These are phyloP conservation scores for Neodiprion lecontei DNA, from an alignment of 1,140 invertebrate species.

Conservation along the genomic window DNA sequence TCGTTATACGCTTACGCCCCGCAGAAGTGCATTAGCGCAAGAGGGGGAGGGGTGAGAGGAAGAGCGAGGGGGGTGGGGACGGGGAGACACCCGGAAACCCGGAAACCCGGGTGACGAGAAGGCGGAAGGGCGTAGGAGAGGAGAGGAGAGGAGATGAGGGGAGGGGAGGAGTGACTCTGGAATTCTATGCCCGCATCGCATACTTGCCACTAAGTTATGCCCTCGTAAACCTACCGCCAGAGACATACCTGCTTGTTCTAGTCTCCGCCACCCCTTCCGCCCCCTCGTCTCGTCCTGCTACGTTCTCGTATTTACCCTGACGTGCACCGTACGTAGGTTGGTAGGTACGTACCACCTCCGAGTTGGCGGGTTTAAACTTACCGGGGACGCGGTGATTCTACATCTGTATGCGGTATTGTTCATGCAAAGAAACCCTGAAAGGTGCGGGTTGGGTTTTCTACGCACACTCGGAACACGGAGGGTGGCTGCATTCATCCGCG, in stretches of 20 bases:
- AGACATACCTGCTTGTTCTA: neutral
- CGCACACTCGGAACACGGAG: too few relatives aligned
- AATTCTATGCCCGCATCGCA: slow-evolving; percentile 5
- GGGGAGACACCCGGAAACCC: neutral
- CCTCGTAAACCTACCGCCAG: slow-evolving; percentile 2
- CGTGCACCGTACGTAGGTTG: too few relatives aligned
- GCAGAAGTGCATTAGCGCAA: neutral
- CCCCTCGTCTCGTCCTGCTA: neutral
- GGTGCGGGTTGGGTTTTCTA: too few relatives aligned
- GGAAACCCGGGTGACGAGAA: too few relatives aligned
- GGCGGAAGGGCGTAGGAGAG: neutral
- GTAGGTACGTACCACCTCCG: too few relatives aligned
- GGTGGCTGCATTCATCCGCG: too few relatives aligned
- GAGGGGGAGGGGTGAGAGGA: neutral
- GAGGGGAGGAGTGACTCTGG: neutral
- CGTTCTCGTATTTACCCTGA: neutral
- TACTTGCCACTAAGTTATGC: slow-evolving; percentile 7
- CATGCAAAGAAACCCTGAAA: too few relatives aligned
- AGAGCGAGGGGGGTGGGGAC: neutral
- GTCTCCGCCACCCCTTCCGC: neutral
- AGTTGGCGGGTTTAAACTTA: too few relatives aligned
- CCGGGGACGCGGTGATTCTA: too few relatives aligned
- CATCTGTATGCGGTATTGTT: too few relatives aligned
- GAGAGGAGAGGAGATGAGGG: neutral
- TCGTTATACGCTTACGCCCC: neutral